Base-by-base conservation (phyloP, 2,888 invertebrate genomes). In the Pimpla rufipes region DNA sequence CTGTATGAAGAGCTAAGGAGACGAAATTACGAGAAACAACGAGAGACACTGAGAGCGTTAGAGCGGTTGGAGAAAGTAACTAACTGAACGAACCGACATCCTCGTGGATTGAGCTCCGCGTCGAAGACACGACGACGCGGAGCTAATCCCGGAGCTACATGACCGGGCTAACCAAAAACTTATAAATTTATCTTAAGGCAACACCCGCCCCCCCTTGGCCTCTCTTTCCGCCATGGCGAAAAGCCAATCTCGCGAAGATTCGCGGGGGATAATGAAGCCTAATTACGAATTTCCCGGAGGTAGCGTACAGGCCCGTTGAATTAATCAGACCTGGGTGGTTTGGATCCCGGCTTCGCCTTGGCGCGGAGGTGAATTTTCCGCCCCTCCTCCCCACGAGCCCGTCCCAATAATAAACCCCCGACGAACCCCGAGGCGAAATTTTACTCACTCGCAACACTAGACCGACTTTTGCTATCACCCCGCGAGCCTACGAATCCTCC, bases 251-350 rank as follows among this genome's bases (percentile, higher is more conserved):
- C 79, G 47, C 71, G 66, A 70, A 76, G 68, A 71, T 59, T 47
- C 81, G 73, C 78, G 70, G 50, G 70, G 50, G 79, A 84, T 86
- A 87, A 88, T 83, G 84, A 87, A 85, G 70, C 85, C 78, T 86
- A 88, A 86, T 88, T 86, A 83, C 71, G 42, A 86, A 86, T 84
- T 85, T 87, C 80, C 80, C 86, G 70, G 66, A 70, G 77, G 66
- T 23, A 40, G 57, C 64, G 50, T 55, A 64, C 73, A 62, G 18
- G 52, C 59, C 52, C 76, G 79, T 55, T 75, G 81, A 83, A 87
- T 85, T 87, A 82, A 86, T 87, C 86, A 81, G 68, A 64, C 55
- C 59, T 82, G 66, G 52, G 42, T 40, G 70, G 18, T 40, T 62
- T 18, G 50, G 52, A 29, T 59, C 52, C 42, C 29, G 29, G 62